Conservation (phyloP, 2,888 invertebrate species). For the Eupithecia pulchellata region DNA sequence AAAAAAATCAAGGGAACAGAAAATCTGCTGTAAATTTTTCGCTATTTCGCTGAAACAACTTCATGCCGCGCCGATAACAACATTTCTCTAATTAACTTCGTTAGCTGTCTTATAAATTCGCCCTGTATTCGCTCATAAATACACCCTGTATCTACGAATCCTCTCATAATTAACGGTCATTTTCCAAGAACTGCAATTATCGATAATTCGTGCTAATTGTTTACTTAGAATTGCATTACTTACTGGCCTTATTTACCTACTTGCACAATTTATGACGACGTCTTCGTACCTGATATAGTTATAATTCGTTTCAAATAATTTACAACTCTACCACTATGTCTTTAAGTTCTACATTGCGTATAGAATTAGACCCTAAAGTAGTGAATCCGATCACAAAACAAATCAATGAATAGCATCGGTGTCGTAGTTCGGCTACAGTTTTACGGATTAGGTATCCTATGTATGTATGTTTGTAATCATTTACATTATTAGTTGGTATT, state of each 20-base stretch:
- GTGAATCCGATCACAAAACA: background rate
- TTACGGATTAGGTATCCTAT: background rate
- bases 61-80: background rate
- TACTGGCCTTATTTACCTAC: background rate
- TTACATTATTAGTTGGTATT: background rate
- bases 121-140: background rate
- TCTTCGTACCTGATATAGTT: background rate
- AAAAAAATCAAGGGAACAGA: too few relatives aligned
- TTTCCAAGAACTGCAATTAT: slow-evolving; percentile 6
- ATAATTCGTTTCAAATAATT: background rate
- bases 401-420: too few relatives aligned
- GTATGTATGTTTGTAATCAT: background rate
- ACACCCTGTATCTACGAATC: background rate
- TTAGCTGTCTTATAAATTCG: background rate
- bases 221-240: slow-evolving; percentile 3
- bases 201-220: slow-evolving; percentile 15
- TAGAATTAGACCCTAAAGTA: background rate
- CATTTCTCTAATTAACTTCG: background rate
- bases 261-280: background rate
- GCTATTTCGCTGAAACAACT: background rate
- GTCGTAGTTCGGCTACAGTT: too few relatives aligned
- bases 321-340: background rate
- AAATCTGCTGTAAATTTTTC: background rate
- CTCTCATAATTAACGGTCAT: background rate
- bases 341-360: background rate